Evolutionary conservation across 2,113 vertebrate species (phyloP), one percentile per base, ranked within the genome.

Genomic region (Thunnus thynnus): DNA sequence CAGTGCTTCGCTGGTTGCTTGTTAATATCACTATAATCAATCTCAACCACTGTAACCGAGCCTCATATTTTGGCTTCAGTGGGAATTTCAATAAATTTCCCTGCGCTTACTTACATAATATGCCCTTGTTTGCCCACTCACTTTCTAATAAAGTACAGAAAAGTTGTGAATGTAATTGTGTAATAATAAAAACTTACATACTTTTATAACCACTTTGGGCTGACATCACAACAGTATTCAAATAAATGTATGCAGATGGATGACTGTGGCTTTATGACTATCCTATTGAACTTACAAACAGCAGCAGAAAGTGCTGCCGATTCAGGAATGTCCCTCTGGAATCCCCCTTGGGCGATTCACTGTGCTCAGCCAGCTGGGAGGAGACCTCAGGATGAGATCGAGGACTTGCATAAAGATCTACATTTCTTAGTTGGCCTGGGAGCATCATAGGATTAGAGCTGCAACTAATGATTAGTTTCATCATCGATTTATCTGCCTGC

Each of bases 41-140:
- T 25, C 12, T 32, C 20, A 36, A 71, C 54, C 63, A 46, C 77
- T 62, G 48, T 41, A 18, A 73, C 32, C 5, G 54, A 69, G 11
- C 14, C 13, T 65, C 41, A 18, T 30, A 41, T 67, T 62, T 36
- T 57, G 5, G 8, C 46, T 75, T 62, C 20, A 27, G 20, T 50
- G 44, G 36, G 20, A 52, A 67, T 48, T 57, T 66, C 13, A 66
- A 13, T 47, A 5, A 22, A 51, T 16, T 47, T 5, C 1, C 47
- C 51, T 72, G 7, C 46, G 30, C 50, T n/a, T 16, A n/a, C 13
- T 32, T 32, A 25, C 13, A 68, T 44, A 62, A 62, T 10, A 50
- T 0, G 5, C 4, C 16, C 3, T 50, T 78, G 50, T 78, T 32
- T 47, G 13, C 51, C 13, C 36, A 41, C 36, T 41, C 36, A 41